phyloP scores from a whole-genome alignment of 53 echinoderm and acorn worm genomes.

The Echinometra lucunter region DNA sequence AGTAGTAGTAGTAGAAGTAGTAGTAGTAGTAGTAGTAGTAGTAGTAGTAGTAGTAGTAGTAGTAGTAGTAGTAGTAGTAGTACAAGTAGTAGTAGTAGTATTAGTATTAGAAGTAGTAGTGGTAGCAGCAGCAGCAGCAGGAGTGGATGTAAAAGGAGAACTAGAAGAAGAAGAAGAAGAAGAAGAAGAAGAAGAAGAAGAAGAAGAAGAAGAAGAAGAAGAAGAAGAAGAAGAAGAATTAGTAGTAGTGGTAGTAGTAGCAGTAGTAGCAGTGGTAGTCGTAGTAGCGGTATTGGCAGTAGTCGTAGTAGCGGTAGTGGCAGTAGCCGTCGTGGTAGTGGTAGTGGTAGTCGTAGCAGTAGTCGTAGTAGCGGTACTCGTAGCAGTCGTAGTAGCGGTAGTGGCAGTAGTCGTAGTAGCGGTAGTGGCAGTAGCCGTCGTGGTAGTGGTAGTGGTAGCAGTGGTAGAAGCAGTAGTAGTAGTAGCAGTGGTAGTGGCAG shows the following conservation, averaged over 20 bases:
- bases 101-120: no score
- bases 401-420: background rate
- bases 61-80: constrained; percentile 29
- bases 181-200: no score
- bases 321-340: background rate
- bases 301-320: background rate
- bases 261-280: background rate
- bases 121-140: no score
- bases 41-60: constrained; percentile 34
- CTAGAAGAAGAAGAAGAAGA: no score
- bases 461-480: background rate
- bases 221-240: no score
- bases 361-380: background rate
- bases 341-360: background rate
- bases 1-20: background rate
- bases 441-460: background rate
- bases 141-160: no score
- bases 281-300: background rate
- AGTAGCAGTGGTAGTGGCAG: background rate
- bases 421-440: background rate
- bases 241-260: background rate
- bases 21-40: constrained; percentile 39
- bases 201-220: no score
- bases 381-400: background rate
- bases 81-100: no score